Percentiles rank a stretch among this genome's conserved stretches.
These are phyloP conservation scores for Squalus acanthias DNA, from an alignment of 2,797 vertebrate genomes.

Conservation along the genomic window DNA sequence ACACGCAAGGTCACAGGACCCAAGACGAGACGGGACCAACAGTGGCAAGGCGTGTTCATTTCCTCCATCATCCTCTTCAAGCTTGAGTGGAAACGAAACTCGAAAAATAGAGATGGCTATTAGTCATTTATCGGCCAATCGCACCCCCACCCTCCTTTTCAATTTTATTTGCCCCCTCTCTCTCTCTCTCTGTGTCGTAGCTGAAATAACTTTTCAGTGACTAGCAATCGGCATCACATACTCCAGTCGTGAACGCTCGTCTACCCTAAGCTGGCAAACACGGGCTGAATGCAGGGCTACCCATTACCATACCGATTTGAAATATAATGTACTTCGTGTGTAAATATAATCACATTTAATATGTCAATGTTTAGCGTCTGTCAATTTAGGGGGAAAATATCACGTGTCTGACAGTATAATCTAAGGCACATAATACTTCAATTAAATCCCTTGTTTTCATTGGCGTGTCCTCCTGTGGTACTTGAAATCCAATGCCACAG, in stretches of 20 bases:
- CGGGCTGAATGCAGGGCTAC: not conserved
- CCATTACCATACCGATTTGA: not conserved
- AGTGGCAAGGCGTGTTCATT: not conserved
- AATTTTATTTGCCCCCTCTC: not conserved
- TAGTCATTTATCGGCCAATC: not conserved
- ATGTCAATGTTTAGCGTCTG: not conserved
- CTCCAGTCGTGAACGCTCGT: not conserved
- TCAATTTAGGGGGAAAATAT: not conserved
- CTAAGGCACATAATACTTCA: constrained; percentile 4
- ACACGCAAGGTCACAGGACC: not conserved
- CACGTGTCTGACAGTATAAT: not conserved
- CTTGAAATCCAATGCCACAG: not conserved
- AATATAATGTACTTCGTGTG: not conserved
- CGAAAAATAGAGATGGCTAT: not conserved
- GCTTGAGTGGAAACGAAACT: not conserved
- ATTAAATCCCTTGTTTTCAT: not conserved
- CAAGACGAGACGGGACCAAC: not conserved
- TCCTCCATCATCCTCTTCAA: not conserved
- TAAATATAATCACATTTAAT: not conserved
- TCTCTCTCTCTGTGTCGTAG: not conserved
- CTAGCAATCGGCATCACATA: not conserved
- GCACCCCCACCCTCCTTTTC: not conserved
- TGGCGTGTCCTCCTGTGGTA: not conserved
- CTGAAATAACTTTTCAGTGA: not conserved
- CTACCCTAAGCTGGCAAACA: not conserved